phyloP scores from a whole-genome alignment of 2,888 invertebrate species.

The Xylota sylvarum region DNA sequence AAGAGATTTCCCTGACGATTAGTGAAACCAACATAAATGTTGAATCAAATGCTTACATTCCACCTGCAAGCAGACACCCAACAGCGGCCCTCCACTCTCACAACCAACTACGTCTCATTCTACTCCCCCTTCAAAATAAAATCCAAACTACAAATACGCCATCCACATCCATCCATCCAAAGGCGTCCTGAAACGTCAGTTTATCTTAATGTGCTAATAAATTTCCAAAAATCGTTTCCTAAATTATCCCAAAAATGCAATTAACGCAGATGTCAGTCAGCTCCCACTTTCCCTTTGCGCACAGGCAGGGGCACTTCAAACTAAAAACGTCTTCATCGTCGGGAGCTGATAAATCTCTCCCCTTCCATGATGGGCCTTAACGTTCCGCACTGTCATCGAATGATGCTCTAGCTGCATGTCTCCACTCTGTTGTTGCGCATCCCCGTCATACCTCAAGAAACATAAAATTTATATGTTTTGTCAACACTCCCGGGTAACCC shows the following conservation, averaged over 20 bases:
- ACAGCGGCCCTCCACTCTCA: background rate
- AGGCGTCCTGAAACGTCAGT: conserved; percentile 66
- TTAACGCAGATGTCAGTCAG: conserved; percentile 75
- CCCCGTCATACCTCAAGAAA: conserved; percentile 50
- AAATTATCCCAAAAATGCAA: conserved; percentile 74
- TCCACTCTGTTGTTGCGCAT: conserved; percentile 20
- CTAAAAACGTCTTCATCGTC: conserved; percentile 46
- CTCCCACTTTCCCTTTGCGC: conserved; percentile 12
- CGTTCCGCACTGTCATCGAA: conserved; percentile 61
- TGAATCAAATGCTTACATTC: conserved; percentile 13
- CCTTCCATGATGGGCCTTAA: conserved; percentile 47
- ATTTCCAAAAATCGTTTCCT: conserved; percentile 71
- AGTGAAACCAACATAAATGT: too few relatives aligned
- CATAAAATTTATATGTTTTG: conserved; percentile 68
- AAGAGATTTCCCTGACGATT: too few relatives aligned
- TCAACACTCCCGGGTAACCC: conserved; percentile 59
- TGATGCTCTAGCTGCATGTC: conserved; percentile 32
- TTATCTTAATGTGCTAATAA: conserved; percentile 77
- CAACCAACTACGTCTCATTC: too few relatives aligned
- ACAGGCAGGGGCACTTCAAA: conserved; percentile 30
- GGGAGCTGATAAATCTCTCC: conserved; percentile 67
- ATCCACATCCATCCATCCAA: conserved; percentile 39
- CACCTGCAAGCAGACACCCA: conserved; percentile 25
- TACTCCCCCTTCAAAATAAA: background rate
- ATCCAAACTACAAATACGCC: conserved; percentile 21